A percentile compares a stretch with the other conserved stretches of the same genome.
phyloP scores from a whole-genome alignment of 2,797 vertebrate genomes.

The Lutjanus argentimaculatus region DNA sequence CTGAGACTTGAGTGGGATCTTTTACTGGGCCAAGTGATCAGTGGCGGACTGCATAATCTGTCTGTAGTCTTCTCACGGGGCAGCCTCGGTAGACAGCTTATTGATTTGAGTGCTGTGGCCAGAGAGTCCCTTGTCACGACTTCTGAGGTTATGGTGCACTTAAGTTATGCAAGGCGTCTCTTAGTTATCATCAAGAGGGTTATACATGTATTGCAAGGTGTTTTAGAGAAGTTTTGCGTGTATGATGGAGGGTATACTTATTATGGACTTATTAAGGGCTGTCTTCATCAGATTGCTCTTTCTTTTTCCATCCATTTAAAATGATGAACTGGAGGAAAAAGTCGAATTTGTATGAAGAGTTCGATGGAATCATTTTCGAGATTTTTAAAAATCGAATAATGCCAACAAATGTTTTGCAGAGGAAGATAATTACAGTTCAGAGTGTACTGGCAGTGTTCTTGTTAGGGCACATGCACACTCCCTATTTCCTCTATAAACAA shows the following conservation, averaged over 20 bases:
- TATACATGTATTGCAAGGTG: constrained; percentile 31
- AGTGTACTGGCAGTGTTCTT: constrained; percentile 75
- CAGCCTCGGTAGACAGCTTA: constrained; percentile 74
- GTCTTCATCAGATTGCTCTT: constrained; percentile 2
- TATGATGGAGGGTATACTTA: neutral
- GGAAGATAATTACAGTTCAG: constrained; percentile 77
- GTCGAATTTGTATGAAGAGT: constrained; percentile 3
- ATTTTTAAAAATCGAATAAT: constrained; percentile 70
- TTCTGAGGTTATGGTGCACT: constrained; percentile 68
- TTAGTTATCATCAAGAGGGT: constrained; percentile 39
- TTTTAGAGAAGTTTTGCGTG: neutral
- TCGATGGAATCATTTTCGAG: constrained; percentile 70
- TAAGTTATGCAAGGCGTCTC: constrained; percentile 65
- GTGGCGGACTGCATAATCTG: constrained; percentile 81
- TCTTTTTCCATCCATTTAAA: neutral
- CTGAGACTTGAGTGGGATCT: constrained; percentile 74
- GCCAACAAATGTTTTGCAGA: constrained; percentile 70
- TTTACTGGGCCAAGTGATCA: constrained; percentile 83
- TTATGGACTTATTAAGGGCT: neutral
- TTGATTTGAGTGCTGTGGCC: constrained; percentile 81
- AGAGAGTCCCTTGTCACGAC: constrained; percentile 80
- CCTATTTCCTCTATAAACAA: constrained; percentile 82
- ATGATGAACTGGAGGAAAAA: constrained; percentile 16
- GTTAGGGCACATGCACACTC: constrained; percentile 74
- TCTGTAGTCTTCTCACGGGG: constrained; percentile 78